Conservation (phyloP, 2,113 vertebrate species). For the Myxocyprinus asiaticus region DNA sequence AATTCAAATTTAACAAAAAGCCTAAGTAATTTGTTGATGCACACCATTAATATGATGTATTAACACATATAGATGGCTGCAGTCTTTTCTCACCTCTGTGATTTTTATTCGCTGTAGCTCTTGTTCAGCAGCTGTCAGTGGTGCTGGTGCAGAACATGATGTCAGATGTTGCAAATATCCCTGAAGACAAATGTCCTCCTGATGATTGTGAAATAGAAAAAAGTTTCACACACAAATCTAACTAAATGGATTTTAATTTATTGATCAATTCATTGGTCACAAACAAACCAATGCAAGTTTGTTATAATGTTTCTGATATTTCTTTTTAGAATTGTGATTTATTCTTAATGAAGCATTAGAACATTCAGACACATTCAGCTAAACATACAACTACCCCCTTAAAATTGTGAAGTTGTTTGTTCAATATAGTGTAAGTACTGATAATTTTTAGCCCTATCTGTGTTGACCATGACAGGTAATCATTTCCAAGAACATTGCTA, state of each 20-base stretch:
- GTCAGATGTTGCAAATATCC: constrained; percentile 91
- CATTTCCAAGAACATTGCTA: constrained; percentile 29
- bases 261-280: too few relatives aligned
- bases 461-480: constrained; percentile 39
- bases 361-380: too few relatives aligned
- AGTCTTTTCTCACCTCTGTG: constrained; percentile 82
- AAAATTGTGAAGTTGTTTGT: not conserved
- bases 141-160: constrained; percentile 85
- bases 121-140: constrained; percentile 89
- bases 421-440: not conserved
- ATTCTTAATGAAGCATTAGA: too few relatives aligned
- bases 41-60: not conserved
- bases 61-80: not conserved
- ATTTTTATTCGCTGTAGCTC: constrained; percentile 96
- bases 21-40: not conserved
- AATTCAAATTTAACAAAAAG: not conserved
- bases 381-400: too few relatives aligned
- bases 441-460: constrained; percentile 12
- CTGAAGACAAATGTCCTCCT: constrained; percentile 92
- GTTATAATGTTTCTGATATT: too few relatives aligned
- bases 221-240: not conserved
- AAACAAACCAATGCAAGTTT: too few relatives aligned
- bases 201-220: constrained; percentile 40
- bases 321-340: too few relatives aligned
- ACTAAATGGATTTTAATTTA: too few relatives aligned